Evolutionary conservation across 2,113 vertebrate species (phyloP).

Genomic region (Tenebrosternarchus preto): DNA sequence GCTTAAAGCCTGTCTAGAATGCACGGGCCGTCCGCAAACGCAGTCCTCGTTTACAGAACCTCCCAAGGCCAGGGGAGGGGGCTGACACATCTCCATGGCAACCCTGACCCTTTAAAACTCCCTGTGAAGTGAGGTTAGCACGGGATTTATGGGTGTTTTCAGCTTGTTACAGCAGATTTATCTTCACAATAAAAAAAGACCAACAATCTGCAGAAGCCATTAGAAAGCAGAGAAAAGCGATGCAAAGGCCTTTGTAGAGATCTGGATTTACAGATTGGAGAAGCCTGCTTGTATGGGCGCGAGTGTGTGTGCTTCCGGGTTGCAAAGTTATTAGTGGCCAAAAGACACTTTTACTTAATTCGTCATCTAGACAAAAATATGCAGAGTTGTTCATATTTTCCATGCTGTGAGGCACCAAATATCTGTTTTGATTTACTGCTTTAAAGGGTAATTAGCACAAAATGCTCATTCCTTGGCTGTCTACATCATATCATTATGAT

Average conservation of each 20-base stretch:
- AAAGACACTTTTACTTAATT: neutral
- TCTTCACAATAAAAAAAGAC: constrained; percentile 80
- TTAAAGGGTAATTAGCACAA: constrained; percentile 9
- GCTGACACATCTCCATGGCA: constrained; percentile 67
- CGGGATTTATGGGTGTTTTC: constrained; percentile 79
- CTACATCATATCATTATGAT: neutral
- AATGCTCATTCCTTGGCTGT: too few species aligned
- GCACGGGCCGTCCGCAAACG: constrained; percentile 61
- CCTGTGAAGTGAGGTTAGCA: constrained; percentile 65
- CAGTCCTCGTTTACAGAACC: constrained; percentile 65
- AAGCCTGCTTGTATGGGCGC: neutral
- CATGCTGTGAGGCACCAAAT: neutral
- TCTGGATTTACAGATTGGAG: constrained; percentile 47
- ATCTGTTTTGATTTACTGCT: neutral
- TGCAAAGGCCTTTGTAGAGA: constrained; percentile 47
- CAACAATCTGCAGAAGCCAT: constrained; percentile 81
- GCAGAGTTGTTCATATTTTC: constrained; percentile 4
- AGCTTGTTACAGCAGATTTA: constrained; percentile 85
- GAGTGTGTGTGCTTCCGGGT: constrained; percentile 8
- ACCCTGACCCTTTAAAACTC: constrained; percentile 72
- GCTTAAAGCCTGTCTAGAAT: constrained; percentile 25
- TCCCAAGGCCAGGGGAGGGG: constrained; percentile 51
- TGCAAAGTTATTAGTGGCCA: neutral
- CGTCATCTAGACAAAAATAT: too few species aligned
- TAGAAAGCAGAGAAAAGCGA: constrained; percentile 64